Base-by-base conservation (phyloP, 2,797 vertebrate genomes). In the Staurois parvus region DNA sequence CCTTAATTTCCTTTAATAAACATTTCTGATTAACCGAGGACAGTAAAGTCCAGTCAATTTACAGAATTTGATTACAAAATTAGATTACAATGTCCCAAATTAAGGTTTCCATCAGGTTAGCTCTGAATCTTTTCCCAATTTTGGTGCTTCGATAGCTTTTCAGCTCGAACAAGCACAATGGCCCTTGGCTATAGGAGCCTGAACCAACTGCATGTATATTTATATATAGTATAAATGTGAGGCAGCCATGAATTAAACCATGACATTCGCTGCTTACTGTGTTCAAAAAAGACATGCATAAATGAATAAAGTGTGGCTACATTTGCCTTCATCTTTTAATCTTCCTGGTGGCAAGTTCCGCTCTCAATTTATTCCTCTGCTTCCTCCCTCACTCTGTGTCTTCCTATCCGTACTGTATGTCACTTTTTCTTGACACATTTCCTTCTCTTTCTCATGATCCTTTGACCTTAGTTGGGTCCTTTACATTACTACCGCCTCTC, bases 391-490 rank as follows among this genome's bases (percentile, higher is more conserved):
- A 3, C 21, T 70, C 42, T 6, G 28, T 52, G 26, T 32, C 26
- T 68, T 32, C 30, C 52, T 30, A 15, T 80, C 45, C 45, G 21
- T 52, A 42, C 78, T 80, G 66, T 17, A 69, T 69, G 78, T 70
- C 66, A 70, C 78, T 69, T 67, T 70, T 70, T 42, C 37, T 34
- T 70, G 78, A 80, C 78, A 80, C 15, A 70, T 28, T 70, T 37
- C 29, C 78, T 78, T 78, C 28, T 59, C 76, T 29, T 68, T 79
- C 64, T 26, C 62, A 42, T 40, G 26, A 79, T 79, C 64, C 42
- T 79, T 79, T 79, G 66, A 21, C 42, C 78, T 67, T 42, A 24
- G 1, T 29, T 69, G 34, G 24, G 56, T 59, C 48, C 30, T 72
- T 30, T 81, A 40, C 68, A 72, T 72, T 67, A 40, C 68, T 62